Evolutionary conservation across 2,113 vertebrate genomes (phyloP), one percentile per base, ranked within the genome.

Genomic region (Neodon shergylaensis): DNA sequence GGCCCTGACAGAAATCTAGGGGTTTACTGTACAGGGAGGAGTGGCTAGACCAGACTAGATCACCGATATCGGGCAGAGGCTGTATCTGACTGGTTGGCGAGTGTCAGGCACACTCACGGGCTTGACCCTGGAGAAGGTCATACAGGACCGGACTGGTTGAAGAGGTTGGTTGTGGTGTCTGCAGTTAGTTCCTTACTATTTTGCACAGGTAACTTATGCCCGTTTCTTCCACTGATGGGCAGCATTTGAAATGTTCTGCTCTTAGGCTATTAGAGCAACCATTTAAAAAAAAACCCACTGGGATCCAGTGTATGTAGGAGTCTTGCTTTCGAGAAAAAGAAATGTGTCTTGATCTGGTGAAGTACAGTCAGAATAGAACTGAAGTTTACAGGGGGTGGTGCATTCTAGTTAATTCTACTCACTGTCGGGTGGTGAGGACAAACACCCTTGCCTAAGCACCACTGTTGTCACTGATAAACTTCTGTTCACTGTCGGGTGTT

Each of bases 131-230:
- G 19, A 82, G 54, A 39, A 82, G 79, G 36, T 2, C 54, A 24
- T 26, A n/a, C 6, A 39, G n/a, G 3, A 39, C 16, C 22, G 1
- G n/a, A 12, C 79, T 82, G n/a, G n/a, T 22, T 52, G 36, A 22
- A 39, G 54, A 61, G 54, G 11, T 14, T 14, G 36, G 33, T 36
- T n/a, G 21, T 58, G 49, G 21, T 24, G 52, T 81, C 52, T 72
- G 66, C 13, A 86, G 91, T 88, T 86, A 61, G 73, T 74, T 88
- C 24, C 92, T 74, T 83, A 31, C 39, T 89, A 88, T 14, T 85
- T 92, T 42, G 9, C 28, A 81, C 79, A 91, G 86, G 92, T 83
- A 92, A 94, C 39, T 10, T 22, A 28, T 52, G 54, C 83, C 92
- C 17, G 63, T 83, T 93, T 89, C 22, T 92, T 90, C 54, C 8